Conservation (phyloP, 2,888 invertebrate genomes). For the Chrysodeixis includens region DNA sequence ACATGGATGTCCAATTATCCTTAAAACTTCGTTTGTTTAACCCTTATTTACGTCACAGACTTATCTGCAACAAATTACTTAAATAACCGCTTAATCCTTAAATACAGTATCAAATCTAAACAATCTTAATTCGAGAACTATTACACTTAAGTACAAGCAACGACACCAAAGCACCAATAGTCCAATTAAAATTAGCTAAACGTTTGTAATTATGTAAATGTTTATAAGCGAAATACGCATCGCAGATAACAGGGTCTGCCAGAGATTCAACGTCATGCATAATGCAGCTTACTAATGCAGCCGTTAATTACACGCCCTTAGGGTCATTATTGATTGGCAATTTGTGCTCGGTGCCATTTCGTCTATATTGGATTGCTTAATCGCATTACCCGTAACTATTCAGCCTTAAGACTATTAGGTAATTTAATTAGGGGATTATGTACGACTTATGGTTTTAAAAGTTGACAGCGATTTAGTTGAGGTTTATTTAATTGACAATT, state of each 20-base stretch:
- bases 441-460: slow-evolving; percentile 64
- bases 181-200: slow-evolving; percentile 70
- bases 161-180: slow-evolving; percentile 51
- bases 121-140: slow-evolving; percentile 32
- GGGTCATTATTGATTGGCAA: slow-evolving; percentile 81
- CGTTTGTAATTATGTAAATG: slow-evolving; percentile 78
- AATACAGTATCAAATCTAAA: slow-evolving; percentile 25
- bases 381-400: slow-evolving; percentile 70
- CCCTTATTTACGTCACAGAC: background rate
- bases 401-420: slow-evolving; percentile 69
- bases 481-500: slow-evolving; percentile 48
- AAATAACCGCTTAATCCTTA: slow-evolving; percentile 10
- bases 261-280: slow-evolving; percentile 81
- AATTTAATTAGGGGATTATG: slow-evolving; percentile 71
- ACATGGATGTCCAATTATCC: too few species aligned
- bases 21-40: background rate
- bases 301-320: slow-evolving; percentile 80
- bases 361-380: slow-evolving; percentile 74
- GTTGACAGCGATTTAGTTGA: slow-evolving; percentile 54
- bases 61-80: background rate
- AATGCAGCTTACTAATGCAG: slow-evolving; percentile 81
- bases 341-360: slow-evolving; percentile 72
- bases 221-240: slow-evolving; percentile 73
- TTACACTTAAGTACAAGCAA: slow-evolving; percentile 19
- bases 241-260: slow-evolving; percentile 71